Evolutionary conservation across 2,888 invertebrate species (phyloP), one percentile per base, ranked within the genome.

Genomic region (Muschampia plurimacula): DNA sequence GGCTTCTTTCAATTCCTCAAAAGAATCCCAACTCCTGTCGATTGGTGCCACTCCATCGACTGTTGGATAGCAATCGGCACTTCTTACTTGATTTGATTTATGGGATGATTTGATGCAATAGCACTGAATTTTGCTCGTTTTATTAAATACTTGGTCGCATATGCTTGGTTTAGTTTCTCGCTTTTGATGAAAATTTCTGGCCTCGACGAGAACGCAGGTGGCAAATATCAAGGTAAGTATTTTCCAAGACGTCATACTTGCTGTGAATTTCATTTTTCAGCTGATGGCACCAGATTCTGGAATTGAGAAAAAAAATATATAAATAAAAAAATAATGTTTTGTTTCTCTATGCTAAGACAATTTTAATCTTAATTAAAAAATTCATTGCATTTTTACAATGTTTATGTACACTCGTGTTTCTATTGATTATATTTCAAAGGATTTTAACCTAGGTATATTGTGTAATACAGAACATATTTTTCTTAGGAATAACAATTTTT

Each of bases 31-130:
- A 67, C 95, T 91, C 4, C 93, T 91, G 81, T 97, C 96, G 67
- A 96, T 95, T 69, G 89, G 88, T 7, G 92, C 88, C 63, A 96
- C 88, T 15, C 95, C 95, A 41, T 94, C 91, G 49, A 93, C 94
- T 77, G 96, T 95, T 6, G 97, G 93, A 90, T 96, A 96, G 83
- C 98, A 98, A 81, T 96, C 96, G 36, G 96, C 97, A 68, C 95
- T 95, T 71, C 95, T 95, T 1, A 96, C 95, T 6, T 79, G 73
- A 28, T 82, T 75, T 1, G 79, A 75, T n/a, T 84, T 75, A 28
- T 76, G 77, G 2, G 76, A 77, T 41, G 86, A 85, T 73, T 76
- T 82, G 28, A 74, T 77, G 76, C 94, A 94, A 75, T 85, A 92
- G 76, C 94, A 94, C 77, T 89, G 90, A 6, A 93, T 80, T 78